These are phyloP conservation scores for Trichogramma evanescens DNA, from an alignment of 2,888 invertebrate genomes.

Conservation along the genomic window DNA sequence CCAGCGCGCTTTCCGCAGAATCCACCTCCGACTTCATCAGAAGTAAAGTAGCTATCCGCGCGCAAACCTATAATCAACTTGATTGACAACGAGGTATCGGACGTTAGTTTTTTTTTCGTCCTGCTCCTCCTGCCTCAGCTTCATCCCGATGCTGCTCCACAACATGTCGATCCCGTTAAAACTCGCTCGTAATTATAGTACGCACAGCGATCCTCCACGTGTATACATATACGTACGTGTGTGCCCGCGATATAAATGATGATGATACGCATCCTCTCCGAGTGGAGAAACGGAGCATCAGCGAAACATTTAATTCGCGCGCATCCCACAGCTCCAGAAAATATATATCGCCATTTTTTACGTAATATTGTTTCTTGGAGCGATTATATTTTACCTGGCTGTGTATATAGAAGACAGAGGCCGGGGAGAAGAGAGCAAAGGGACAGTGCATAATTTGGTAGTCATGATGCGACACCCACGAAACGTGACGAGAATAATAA, in stretches of 20 bases:
- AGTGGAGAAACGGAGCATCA: no score
- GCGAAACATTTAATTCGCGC: no score
- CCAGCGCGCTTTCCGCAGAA: slow-evolving; percentile 6
- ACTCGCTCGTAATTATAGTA: slow-evolving; percentile 6
- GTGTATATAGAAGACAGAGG: background rate
- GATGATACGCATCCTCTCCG: no score
- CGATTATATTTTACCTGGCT: no score
- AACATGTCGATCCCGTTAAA: slow-evolving; percentile 12
- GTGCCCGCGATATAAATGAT: no score
- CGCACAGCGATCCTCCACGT: background rate
- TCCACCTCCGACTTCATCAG: background rate
- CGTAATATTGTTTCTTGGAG: no score
- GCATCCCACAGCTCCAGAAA: no score
- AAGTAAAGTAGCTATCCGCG: background rate
- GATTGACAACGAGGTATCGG: slow-evolving; percentile 11
- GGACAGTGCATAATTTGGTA: slow-evolving; percentile 2
- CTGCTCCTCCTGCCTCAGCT: slow-evolving; percentile 4
- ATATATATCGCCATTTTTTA: no score
- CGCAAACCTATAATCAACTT: slow-evolving; percentile 11
- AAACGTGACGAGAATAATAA: slow-evolving; percentile 3
- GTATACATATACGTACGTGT: no score
- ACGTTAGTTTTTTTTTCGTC: slow-evolving; percentile 2
- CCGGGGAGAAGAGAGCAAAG: background rate
- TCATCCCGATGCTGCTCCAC: slow-evolving; percentile 1
- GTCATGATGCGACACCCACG: slow-evolving; percentile 2